phyloP scores from a whole-genome alignment of 2,797 vertebrate species.

The Octomys mimax region DNA sequence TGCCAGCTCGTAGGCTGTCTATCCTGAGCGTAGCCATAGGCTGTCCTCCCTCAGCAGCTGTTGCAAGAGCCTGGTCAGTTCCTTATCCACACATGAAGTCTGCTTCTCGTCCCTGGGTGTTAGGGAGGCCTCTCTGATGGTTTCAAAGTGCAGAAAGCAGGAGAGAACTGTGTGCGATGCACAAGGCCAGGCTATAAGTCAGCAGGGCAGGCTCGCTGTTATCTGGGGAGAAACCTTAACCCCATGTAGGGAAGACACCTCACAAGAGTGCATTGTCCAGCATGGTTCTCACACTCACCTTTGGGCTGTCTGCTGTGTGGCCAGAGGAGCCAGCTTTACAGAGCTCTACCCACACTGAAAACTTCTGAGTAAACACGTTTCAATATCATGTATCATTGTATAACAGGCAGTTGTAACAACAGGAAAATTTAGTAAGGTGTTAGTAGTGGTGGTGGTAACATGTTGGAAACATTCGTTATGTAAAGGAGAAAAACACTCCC shows the following conservation, averaged over 20 bases:
- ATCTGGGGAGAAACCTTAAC: not conserved
- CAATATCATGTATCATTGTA: not conserved
- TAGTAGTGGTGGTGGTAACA: not conserved
- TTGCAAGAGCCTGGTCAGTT: not conserved
- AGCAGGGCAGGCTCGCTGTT: not conserved
- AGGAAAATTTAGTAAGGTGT: not conserved
- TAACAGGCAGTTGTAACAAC: not conserved
- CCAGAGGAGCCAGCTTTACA: not conserved
- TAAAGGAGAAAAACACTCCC: not conserved
- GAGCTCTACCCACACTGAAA: not conserved
- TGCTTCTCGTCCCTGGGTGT: not conserved
- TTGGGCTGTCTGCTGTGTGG: not conserved
- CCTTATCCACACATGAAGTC: too few species aligned
- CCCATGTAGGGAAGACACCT: not conserved
- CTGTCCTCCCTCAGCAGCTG: not conserved
- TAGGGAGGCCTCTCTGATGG: not conserved
- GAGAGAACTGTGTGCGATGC: not conserved
- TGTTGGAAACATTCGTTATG: not conserved
- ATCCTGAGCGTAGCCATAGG: not conserved
- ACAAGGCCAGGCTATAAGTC: not conserved
- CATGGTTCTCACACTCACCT: not conserved
- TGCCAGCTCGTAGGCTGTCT: not conserved
- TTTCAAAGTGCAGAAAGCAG: not conserved
- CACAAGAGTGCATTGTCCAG: not conserved
- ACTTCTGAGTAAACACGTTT: not conserved